Conservation (phyloP, 2,797 vertebrate genomes). For the Enteromius treurensis region DNA sequence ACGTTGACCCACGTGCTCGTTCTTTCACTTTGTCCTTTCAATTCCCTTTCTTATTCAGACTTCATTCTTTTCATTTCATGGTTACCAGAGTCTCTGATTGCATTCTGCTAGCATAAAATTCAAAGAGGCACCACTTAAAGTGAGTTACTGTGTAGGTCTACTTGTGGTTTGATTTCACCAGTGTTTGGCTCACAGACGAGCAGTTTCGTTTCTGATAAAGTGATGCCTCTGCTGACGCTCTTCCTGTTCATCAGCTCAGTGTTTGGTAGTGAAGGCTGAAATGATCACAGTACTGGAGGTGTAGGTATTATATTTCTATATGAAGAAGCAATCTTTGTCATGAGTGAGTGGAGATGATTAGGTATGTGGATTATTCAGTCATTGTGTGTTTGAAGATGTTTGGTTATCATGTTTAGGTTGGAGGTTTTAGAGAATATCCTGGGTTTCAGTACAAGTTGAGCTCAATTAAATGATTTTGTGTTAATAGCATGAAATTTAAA, state of each 20-base stretch:
- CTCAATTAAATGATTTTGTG: background rate
- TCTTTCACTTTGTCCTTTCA: conserved; percentile 10
- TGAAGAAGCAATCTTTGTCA: background rate
- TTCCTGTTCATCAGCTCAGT: background rate
- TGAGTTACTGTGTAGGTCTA: background rate
- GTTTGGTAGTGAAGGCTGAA: background rate
- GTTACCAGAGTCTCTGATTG: conserved; percentile 4
- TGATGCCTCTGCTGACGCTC: background rate
- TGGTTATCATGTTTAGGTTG: background rate
- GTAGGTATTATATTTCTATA: background rate
- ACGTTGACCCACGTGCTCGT: background rate
- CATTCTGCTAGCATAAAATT: conserved; percentile 3
- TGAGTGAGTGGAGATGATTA: conserved; percentile 31
- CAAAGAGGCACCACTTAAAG: background rate
- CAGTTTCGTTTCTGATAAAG: background rate
- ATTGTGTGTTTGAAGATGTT: conserved; percentile 5
- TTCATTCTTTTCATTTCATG: conserved; percentile 22
- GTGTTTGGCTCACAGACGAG: background rate
- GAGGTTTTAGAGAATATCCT: background rate
- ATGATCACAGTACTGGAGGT: background rate
- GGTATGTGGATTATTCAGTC: conserved; percentile 13
- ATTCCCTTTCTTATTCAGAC: background rate
- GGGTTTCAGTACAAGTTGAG: background rate
- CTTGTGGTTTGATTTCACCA: background rate
- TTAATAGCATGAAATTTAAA: background rate